Conservation (phyloP, 1,140 invertebrate genomes). For the Pseudomyrmex concolor region DNA sequence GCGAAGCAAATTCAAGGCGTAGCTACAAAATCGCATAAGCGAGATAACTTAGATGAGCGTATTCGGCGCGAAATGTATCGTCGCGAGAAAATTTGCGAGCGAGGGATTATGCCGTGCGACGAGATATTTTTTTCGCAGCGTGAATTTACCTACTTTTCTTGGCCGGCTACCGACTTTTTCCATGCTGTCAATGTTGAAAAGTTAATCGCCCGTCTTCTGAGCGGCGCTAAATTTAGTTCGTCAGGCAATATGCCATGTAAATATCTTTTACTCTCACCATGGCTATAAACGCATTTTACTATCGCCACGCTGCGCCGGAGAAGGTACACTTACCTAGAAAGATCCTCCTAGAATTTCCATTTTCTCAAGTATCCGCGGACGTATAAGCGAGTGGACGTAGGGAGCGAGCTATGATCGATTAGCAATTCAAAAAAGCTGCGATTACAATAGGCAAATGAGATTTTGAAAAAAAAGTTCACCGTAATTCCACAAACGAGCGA, state of each 20-base stretch:
- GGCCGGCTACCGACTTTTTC: constrained; percentile 23
- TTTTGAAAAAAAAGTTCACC: constrained; percentile 37
- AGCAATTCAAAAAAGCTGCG: constrained; percentile 51
- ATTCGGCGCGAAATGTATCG: background rate
- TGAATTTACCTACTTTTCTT: constrained; percentile 49
- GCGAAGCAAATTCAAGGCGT: background rate
- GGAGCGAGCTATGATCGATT: constrained; percentile 41
- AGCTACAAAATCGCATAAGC: background rate
- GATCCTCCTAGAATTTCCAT: constrained; percentile 67
- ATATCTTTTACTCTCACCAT: constrained; percentile 67
- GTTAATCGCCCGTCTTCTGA: constrained; percentile 51
- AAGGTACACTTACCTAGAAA: constrained; percentile 73
- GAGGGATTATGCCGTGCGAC: background rate
- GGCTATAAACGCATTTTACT: constrained; percentile 68
- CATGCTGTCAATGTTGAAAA: constrained; percentile 3
- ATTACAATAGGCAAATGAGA: background rate
- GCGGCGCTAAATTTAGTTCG: constrained; percentile 64
- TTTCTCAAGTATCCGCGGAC: constrained; percentile 65
- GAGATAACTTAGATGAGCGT: background rate
- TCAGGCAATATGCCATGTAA: background rate
- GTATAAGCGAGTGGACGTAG: constrained; percentile 12
- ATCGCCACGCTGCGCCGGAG: constrained; percentile 19
- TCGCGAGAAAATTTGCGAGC: background rate
- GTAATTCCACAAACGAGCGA: constrained; percentile 13
- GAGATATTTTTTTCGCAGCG: constrained; percentile 9